Evolutionary conservation across 2,888 invertebrate species (phyloP), one percentile per base, ranked within the genome.

Genomic region (Ctenicera cuprea): DNA sequence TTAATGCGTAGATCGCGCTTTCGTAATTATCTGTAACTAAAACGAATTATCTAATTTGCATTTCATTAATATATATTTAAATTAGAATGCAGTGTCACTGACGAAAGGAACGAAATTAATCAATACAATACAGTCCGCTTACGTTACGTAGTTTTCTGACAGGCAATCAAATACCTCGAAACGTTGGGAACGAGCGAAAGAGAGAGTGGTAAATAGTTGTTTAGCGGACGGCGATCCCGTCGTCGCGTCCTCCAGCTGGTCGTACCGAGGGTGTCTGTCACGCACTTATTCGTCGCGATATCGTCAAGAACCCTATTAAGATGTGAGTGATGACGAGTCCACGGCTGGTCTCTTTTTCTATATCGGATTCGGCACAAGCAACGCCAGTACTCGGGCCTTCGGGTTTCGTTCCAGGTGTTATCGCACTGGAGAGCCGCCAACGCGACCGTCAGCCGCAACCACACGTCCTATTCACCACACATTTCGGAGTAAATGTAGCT

Each of bases 401-500:
- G 59, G 63, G 62, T 66, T 18, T 38, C 62, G 37, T 73, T 73
- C 48, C 68, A 67, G 80, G 79, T 80, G 81, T 80, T 81, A 81
- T 81, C 80, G 72, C 67, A 72, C 80, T 81, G 81, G 81, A 80
- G 78, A 77, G 72, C 72, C 75, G 81, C 81, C 81, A 81, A 79
- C 73, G 73, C 69, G 71, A 73, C 68, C 68, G 76, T 63, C 71
- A 74, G 72, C 75, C 72, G 73, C 74, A 77, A 79, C 75, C 77
- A 76, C 82, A 75, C 77, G 78, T 77, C 82, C 84, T 82, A 85
- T 85, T 85, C 84, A 85, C 84, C 84, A 85, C 85, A 84, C 84
- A 85, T 85, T 86, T 85, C 86, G 82, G 83, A 80, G 86, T 87
- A 87, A 87, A 87, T 87, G 87, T 87, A 87, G 87, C 87, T 86